Percentiles rank a stretch among this genome's conserved stretches.
Conservation (phyloP, 2,113 vertebrate species). For the Dascyllus trimaculatus region DNA sequence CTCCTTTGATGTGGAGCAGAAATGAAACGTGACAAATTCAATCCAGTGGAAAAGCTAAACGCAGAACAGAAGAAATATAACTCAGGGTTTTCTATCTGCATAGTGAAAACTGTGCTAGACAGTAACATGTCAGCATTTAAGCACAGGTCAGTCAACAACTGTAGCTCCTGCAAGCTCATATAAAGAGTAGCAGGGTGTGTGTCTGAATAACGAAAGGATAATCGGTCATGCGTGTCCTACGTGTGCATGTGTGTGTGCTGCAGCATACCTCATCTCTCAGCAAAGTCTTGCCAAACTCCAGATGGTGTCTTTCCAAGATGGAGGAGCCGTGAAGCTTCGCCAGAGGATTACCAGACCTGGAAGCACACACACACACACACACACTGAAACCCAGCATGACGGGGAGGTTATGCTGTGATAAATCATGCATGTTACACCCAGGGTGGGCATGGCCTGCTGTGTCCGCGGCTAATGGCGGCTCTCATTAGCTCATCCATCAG, state of each 20-base stretch:
- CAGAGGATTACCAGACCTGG: slow-evolving; percentile 86
- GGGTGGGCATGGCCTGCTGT: slow-evolving; percentile 56
- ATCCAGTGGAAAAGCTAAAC: too few relatives aligned
- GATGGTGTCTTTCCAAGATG: slow-evolving; percentile 88
- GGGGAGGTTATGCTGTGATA: slow-evolving; percentile 59
- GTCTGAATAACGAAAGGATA: not conserved
- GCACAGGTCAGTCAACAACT: not conserved
- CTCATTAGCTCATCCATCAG: slow-evolving; percentile 73
- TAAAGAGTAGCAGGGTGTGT: too few relatives aligned
- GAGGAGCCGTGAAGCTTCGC: slow-evolving; percentile 88
- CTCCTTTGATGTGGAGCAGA: too few relatives aligned
- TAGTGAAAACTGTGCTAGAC: not conserved
- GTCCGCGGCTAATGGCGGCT: slow-evolving; percentile 52
- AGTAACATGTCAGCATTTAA: not conserved
- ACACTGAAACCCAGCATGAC: slow-evolving; percentile 19
- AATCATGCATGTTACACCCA: slow-evolving; percentile 50
- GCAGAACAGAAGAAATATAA: too few relatives aligned
- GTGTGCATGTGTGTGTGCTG: slow-evolving; percentile 1
- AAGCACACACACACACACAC: slow-evolving; percentile 38
- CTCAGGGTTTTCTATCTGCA: not conserved
- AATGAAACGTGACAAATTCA: too few relatives aligned
- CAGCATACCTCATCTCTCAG: slow-evolving; percentile 84
- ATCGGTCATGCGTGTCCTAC: not conserved
- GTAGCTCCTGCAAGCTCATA: not conserved
- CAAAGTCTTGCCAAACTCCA: slow-evolving; percentile 86